A percentile compares a stretch with the other conserved stretches of the same genome.
phyloP scores from a whole-genome alignment of 2,888 invertebrate species.

The Mylabris sibirica region DNA sequence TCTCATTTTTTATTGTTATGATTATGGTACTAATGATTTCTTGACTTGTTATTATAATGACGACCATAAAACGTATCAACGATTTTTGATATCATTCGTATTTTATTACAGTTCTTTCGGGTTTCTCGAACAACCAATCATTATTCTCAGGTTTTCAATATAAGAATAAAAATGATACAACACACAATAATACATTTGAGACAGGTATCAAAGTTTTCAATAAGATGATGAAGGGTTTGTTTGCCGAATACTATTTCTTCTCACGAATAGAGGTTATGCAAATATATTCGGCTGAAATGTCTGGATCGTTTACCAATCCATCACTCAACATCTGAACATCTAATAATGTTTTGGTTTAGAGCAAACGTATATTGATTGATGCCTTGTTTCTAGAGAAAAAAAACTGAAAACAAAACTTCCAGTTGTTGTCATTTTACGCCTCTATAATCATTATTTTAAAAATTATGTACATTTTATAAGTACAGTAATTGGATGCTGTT shows the following conservation, averaged over 20 bases:
- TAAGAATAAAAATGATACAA: not conserved
- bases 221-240: conserved; percentile 4
- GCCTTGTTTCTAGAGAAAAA: not conserved
- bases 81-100: not conserved
- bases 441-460: not conserved
- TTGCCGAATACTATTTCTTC: not conserved
- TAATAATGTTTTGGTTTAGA: conserved; percentile 5
- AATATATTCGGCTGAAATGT: conserved; percentile 1
- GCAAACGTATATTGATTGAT: not conserved
- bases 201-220: conserved; percentile 1
- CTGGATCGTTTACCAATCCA: not conserved
- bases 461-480: not conserved
- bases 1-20: conserved; percentile 2
- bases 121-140: not conserved
- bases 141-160: not conserved
- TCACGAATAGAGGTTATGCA: not conserved
- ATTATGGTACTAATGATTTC: not conserved
- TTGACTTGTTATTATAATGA: not conserved
- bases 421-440: not conserved
- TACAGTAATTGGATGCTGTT: not conserved
- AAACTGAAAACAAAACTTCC: not conserved
- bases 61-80: not conserved
- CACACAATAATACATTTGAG: not conserved
- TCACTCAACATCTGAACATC: not conserved
- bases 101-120: not conserved